Evolutionary conservation across 2,113 vertebrate species (phyloP).

Genomic region (Gasterosteus aculeatus): DNA sequence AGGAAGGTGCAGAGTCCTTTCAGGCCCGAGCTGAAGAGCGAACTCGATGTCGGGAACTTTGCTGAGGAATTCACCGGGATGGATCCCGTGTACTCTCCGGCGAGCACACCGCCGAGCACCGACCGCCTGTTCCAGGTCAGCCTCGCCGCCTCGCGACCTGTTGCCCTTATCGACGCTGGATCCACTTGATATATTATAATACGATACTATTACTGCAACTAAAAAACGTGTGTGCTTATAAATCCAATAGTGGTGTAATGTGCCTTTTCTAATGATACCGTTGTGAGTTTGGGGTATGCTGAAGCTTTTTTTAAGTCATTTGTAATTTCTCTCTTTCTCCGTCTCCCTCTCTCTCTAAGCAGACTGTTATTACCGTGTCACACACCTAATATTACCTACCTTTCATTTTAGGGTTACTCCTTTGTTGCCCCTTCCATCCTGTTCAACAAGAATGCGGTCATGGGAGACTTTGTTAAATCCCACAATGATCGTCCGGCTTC

Average conservation of each 20-base stretch:
- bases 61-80: conserved; percentile 92
- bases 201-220: too few relatives aligned
- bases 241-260: neutral
- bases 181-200: neutral
- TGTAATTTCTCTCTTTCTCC: neutral
- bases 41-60: conserved; percentile 92
- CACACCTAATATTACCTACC: neutral
- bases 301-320: neutral
- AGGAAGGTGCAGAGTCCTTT: conserved; percentile 88
- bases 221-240: neutral
- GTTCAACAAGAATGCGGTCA: conserved; percentile 90
- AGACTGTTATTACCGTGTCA: neutral
- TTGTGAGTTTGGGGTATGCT: neutral
- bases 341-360: neutral
- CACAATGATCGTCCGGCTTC: conserved; percentile 84
- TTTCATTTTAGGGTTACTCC: conserved; percentile 86
- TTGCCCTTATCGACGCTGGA: neutral
- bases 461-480: conserved; percentile 84
- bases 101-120: conserved; percentile 88
- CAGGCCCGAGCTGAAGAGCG: conserved; percentile 88
- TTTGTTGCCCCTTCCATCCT: conserved; percentile 92
- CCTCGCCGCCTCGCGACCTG: neutral
- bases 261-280: neutral
- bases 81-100: conserved; percentile 92
- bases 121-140: conserved; percentile 89